Evolutionary conservation across 2,113 vertebrate genomes (phyloP).

Genomic region (Mormyrus iriodes): DNA sequence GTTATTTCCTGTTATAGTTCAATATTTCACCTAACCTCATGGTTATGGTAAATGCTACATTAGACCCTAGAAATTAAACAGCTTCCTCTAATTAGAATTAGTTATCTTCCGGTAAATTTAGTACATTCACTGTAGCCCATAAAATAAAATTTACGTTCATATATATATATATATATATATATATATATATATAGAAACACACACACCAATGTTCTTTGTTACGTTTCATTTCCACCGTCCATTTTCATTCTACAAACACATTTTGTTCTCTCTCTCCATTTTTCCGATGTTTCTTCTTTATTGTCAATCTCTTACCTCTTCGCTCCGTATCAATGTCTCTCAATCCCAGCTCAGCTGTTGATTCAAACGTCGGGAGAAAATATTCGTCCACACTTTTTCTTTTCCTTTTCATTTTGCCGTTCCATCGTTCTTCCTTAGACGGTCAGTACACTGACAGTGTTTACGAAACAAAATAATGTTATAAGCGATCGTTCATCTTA

Average conservation of each 20-base stretch:
- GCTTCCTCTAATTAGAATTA: not conserved
- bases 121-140: not conserved
- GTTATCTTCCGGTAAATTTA: not conserved
- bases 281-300: not conserved
- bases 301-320: constrained; percentile 46
- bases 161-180: not conserved
- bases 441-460: constrained; percentile 50
- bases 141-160: not conserved
- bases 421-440: constrained; percentile 39
- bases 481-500: constrained; percentile 31
- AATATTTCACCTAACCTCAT: not conserved
- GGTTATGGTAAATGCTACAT: not conserved
- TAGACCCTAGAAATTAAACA: not conserved
- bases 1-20: not conserved
- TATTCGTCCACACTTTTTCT: constrained; percentile 64
- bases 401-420: constrained; percentile 68
- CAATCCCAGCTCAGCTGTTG: constrained; percentile 53
- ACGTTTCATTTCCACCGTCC: constrained; percentile 8
- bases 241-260: constrained; percentile 13
- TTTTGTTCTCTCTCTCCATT: not conserved
- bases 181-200: not conserved
- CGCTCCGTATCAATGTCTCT: constrained; percentile 47
- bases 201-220: not conserved
- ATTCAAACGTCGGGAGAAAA: constrained; percentile 56
- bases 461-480: constrained; percentile 16